Conservation (phyloP, 2,113 vertebrate species). For the Oryzias celebensis region DNA sequence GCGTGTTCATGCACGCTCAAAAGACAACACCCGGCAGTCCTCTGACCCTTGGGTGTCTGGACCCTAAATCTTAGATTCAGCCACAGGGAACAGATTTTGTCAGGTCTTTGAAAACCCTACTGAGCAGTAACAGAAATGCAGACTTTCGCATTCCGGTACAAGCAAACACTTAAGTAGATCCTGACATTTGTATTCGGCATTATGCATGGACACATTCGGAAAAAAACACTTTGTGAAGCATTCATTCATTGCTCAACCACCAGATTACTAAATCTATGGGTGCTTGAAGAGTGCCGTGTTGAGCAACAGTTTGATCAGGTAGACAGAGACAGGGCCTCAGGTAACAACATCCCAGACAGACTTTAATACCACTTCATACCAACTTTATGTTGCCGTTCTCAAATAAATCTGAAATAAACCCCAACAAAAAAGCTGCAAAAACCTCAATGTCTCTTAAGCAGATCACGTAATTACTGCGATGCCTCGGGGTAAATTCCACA, state of each 20-base stretch:
- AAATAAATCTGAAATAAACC: slow-evolving; percentile 20
- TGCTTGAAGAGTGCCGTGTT: slow-evolving; percentile 18
- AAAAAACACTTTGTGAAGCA: slow-evolving; percentile 34
- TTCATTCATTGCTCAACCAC: slow-evolving; percentile 37
- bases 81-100: slow-evolving; percentile 43
- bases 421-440: slow-evolving; percentile 2
- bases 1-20: slow-evolving; percentile 54
- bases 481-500: slow-evolving; percentile 61
- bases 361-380: slow-evolving; percentile 4
- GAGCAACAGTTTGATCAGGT: slow-evolving; percentile 32
- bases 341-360: slow-evolving; percentile 15
- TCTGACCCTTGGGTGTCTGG: slow-evolving; percentile 44
- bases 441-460: slow-evolving; percentile 33
- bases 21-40: slow-evolving; percentile 48
- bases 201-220: slow-evolving; percentile 17
- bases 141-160: slow-evolving; percentile 15
- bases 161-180: slow-evolving; percentile 44
- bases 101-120: slow-evolving; percentile 7
- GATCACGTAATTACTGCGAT: slow-evolving; percentile 48
- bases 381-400: slow-evolving; percentile 2
- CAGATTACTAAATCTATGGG: background rate
- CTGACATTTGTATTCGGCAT: slow-evolving; percentile 23
- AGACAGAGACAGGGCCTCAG: slow-evolving; percentile 21
- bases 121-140: slow-evolving; percentile 28
- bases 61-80: slow-evolving; percentile 24